Conservation (phyloP, 2,113 vertebrate species). For the Aythya baeri region DNA sequence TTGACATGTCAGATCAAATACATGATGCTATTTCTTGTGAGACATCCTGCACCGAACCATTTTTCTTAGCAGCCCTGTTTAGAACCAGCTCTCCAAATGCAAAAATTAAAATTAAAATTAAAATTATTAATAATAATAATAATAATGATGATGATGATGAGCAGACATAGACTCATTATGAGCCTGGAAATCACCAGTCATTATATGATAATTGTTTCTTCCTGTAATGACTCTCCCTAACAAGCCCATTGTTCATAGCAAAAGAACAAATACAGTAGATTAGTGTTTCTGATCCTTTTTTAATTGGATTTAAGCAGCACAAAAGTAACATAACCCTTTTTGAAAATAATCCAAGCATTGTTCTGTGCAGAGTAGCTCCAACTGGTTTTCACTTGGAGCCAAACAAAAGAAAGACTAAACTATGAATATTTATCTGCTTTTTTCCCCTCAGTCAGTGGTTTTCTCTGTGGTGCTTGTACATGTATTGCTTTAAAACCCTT, state of each 20-base stretch:
- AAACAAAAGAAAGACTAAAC: neutral
- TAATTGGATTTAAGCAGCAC: neutral
- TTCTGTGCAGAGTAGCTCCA: neutral
- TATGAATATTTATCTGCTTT: neutral
- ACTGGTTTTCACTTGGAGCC: neutral
- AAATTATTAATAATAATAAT: too few species aligned
- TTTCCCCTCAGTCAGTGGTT: neutral
- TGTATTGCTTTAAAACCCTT: neutral
- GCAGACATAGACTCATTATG: neutral
- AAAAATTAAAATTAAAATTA: neutral
- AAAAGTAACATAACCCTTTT: neutral
- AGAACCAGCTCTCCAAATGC: neutral
- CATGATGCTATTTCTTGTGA: neutral
- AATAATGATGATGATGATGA: too few species aligned
- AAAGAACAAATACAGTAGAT: neutral
- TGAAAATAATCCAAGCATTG: neutral
- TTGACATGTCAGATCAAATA: neutral
- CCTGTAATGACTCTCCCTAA: neutral
- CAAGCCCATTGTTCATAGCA: neutral
- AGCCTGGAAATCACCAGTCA: neutral
- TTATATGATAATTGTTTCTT: neutral
- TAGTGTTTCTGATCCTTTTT: neutral
- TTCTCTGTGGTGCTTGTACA: neutral
- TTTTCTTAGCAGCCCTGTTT: neutral
- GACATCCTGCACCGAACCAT: neutral